Percentiles rank a stretch among this genome's conserved stretches.
These are phyloP conservation scores for Rhagoletis zephyria DNA, from an alignment of 1,140 invertebrate genomes.

Conservation along the genomic window DNA sequence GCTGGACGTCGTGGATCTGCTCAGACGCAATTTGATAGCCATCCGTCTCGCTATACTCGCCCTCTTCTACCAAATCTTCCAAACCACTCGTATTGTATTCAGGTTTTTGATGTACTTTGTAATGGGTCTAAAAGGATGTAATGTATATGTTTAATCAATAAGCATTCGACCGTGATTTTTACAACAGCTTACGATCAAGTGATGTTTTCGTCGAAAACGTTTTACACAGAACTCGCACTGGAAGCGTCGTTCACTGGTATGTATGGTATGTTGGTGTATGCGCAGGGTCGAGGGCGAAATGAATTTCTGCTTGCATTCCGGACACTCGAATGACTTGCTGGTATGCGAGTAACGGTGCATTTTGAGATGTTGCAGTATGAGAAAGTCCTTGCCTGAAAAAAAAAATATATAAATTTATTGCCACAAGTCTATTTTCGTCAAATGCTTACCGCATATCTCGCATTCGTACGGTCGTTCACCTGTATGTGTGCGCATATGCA, in stretches of 20 bases:
- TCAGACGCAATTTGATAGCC: not conserved
- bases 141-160: not conserved
- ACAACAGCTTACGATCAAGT: conserved; percentile 53
- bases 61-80: not conserved
- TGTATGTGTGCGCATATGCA: conserved; percentile 63
- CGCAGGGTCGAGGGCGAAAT: conserved; percentile 52
- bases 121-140: conserved; percentile 55
- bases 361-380: conserved; percentile 54
- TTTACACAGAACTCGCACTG: conserved; percentile 55
- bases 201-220: conserved; percentile 57
- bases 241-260: conserved; percentile 43
- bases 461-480: conserved; percentile 60
- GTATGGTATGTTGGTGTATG: conserved; percentile 53
- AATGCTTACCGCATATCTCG: conserved; percentile 57
- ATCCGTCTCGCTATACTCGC: not conserved
- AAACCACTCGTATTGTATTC: not conserved
- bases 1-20: not conserved
- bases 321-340: conserved; percentile 54
- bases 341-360: conserved; percentile 55
- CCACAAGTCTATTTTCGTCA: not conserved
- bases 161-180: not conserved
- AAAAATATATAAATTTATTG: conserved; percentile 10
- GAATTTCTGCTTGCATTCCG: conserved; percentile 56
- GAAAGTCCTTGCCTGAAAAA: conserved; percentile 55
- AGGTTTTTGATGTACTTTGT: conserved; percentile 53